A percentile compares a stretch with the other conserved stretches of the same genome.
phyloP scores from a whole-genome alignment of 2,888 invertebrate species.

The Andrena praecox region DNA sequence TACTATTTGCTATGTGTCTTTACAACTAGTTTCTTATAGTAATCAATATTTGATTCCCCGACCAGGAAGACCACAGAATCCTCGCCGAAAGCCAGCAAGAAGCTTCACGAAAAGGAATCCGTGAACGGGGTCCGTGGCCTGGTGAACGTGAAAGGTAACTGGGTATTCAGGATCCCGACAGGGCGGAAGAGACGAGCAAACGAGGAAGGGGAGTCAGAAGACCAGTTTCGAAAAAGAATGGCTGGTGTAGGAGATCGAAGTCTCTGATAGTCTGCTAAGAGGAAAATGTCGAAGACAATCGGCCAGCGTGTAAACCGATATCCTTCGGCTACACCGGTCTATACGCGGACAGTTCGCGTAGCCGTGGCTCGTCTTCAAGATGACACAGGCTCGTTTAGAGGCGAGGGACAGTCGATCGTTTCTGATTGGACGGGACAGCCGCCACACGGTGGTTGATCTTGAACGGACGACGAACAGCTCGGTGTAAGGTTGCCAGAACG shows the following conservation, averaged over 20 bases:
- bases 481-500: constrained; percentile 78
- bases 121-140: constrained; percentile 13
- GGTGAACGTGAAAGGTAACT: constrained; percentile 24
- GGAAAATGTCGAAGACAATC: constrained; percentile 70
- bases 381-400: constrained; percentile 55
- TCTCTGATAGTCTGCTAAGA: constrained; percentile 43
- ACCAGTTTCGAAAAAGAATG: constrained; percentile 21
- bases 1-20: too few relatives aligned
- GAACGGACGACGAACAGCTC: constrained; percentile 56
- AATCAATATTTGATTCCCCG: neutral
- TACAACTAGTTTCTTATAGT: too few relatives aligned
- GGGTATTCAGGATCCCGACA: constrained; percentile 21
- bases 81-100: constrained; percentile 8
- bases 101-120: constrained; percentile 8
- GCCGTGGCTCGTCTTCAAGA: constrained; percentile 37
- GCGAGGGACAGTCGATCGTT: constrained; percentile 51
- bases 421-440: constrained; percentile 78
- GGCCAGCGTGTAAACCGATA: constrained; percentile 70
- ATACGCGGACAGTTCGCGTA: constrained; percentile 38
- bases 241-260: constrained; percentile 40
- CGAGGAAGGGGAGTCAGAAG: constrained; percentile 12
- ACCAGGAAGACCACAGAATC: neutral
- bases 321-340: constrained; percentile 63
- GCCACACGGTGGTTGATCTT: constrained; percentile 79
- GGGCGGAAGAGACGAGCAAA: constrained; percentile 12